These are phyloP conservation scores for Bubo scandiacus DNA, from an alignment of 2,113 vertebrate species.

Conservation along the genomic window DNA sequence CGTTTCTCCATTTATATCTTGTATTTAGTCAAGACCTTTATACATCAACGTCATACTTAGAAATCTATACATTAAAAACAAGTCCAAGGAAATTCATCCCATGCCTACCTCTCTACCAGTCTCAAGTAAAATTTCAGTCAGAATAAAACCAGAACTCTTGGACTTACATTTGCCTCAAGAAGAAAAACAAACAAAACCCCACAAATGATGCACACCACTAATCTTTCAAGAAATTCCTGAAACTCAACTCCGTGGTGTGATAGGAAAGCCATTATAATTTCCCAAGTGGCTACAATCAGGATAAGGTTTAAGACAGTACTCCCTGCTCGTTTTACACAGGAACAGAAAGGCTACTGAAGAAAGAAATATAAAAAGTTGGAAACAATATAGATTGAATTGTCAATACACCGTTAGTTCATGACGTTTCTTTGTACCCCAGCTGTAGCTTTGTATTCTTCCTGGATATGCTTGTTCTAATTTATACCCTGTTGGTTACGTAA, in stretches of 20 bases:
- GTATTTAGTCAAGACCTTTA: background rate
- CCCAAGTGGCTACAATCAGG: background rate
- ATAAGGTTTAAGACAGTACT: background rate
- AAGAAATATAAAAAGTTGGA: background rate
- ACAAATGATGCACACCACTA: background rate
- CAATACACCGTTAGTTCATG: background rate
- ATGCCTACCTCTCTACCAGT: background rate
- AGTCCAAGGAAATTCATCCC: background rate
- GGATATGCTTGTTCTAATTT: background rate
- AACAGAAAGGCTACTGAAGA: background rate
- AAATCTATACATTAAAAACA: background rate
- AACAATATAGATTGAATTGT: background rate
- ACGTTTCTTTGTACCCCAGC: background rate
- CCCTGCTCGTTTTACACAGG: background rate
- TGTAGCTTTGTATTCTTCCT: background rate
- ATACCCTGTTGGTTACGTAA: background rate
- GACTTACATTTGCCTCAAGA: background rate
- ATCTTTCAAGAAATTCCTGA: background rate
- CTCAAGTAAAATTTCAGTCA: background rate
- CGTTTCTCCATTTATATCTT: background rate
- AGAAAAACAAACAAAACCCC: background rate
- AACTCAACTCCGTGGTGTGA: background rate
- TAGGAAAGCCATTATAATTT: background rate
- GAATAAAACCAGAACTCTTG: background rate
- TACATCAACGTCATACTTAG: background rate